Evolutionary conservation across 2,797 vertebrate species (phyloP).

Genomic region (Aphelocoma californica): DNA sequence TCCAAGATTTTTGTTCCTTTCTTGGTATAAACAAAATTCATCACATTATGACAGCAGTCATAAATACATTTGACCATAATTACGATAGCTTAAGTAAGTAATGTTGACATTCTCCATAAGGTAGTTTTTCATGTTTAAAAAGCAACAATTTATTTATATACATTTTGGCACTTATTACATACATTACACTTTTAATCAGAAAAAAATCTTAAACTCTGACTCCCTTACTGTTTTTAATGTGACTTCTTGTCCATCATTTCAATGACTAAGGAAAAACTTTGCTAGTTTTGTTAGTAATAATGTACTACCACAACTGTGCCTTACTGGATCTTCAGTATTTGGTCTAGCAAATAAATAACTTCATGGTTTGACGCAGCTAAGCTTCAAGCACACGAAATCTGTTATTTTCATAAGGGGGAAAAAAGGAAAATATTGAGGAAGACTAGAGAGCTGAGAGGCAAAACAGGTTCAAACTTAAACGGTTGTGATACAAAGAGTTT

Average conservation of each 20-base stretch:
- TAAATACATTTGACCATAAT: not conserved
- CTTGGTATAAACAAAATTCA: not conserved
- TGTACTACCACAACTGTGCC: not conserved
- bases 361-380: too few species aligned
- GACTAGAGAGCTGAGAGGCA: too few species aligned
- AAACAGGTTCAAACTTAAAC: too few species aligned
- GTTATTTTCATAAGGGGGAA: too few species aligned
- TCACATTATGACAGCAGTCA: not conserved
- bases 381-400: too few species aligned
- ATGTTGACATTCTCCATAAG: not conserved
- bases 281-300: not conserved
- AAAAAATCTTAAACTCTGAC: not conserved
- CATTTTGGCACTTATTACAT: not conserved
- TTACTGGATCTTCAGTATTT: not conserved
- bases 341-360: not conserved
- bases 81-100: not conserved
- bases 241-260: not conserved
- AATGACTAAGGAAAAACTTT: not conserved
- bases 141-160: not conserved
- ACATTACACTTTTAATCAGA: not conserved
- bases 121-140: not conserved
- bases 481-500: too few species aligned
- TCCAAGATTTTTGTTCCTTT: not conserved
- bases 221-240: not conserved
- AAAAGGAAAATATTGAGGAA: too few species aligned